Evolutionary conservation across 2,113 vertebrate species (phyloP).

Genomic region (Larimichthys crocea): DNA sequence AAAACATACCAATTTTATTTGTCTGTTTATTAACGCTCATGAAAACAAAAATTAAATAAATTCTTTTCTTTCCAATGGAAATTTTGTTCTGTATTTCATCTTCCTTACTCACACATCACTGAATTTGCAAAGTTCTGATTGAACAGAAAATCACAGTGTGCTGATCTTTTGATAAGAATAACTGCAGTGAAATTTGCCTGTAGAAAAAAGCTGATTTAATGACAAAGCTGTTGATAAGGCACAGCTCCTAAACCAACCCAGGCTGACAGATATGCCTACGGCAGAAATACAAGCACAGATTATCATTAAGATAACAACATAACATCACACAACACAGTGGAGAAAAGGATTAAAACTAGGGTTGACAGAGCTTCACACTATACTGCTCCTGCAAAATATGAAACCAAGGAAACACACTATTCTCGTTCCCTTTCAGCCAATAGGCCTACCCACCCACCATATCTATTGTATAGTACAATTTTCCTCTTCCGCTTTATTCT

Average conservation of each 20-base stretch:
- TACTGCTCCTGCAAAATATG: slow-evolving; percentile 71
- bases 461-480: slow-evolving; percentile 27
- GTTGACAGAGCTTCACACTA: slow-evolving; percentile 70
- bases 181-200: slow-evolving; percentile 79
- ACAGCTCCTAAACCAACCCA: slow-evolving; percentile 70
- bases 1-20: slow-evolving; percentile 62
- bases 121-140: slow-evolving; percentile 69
- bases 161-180: slow-evolving; percentile 76
- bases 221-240: slow-evolving; percentile 82
- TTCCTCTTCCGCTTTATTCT: slow-evolving; percentile 2
- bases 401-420: slow-evolving; percentile 59
- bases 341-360: slow-evolving; percentile 81
- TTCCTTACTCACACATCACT: slow-evolving; percentile 52
- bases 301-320: slow-evolving; percentile 84
- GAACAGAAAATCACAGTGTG: slow-evolving; percentile 73
- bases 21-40: slow-evolving; percentile 56
- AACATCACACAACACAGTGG: slow-evolving; percentile 78
- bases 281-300: slow-evolving; percentile 81
- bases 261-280: slow-evolving; percentile 76
- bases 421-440: slow-evolving; percentile 35
- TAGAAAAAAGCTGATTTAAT: slow-evolving; percentile 81
- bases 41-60: slow-evolving; percentile 68
- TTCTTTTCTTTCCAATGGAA: slow-evolving; percentile 31
- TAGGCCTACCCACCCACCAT: slow-evolving; percentile 32
- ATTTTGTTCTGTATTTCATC: slow-evolving; percentile 67